phyloP scores from a whole-genome alignment of 2,797 vertebrate species.

The Onychomys arenicola region DNA sequence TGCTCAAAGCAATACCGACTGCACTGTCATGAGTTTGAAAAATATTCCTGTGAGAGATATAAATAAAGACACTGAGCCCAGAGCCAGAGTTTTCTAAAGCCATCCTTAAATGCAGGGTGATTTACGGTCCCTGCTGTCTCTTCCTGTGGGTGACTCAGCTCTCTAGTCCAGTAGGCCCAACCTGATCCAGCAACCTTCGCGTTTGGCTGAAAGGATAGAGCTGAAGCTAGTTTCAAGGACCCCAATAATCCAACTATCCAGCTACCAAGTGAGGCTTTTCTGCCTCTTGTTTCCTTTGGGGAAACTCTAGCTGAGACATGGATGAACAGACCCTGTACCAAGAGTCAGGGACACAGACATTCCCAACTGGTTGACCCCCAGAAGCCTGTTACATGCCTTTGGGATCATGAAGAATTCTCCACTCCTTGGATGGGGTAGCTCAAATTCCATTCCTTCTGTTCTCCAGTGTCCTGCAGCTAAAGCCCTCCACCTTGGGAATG shows the following conservation, averaged over 20 bases:
- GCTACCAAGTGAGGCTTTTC: neutral
- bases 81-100: slow-evolving; percentile 87
- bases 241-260: neutral
- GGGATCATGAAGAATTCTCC: neutral
- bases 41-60: slow-evolving; percentile 88
- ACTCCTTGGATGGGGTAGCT: neutral
- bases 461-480: neutral
- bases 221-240: slow-evolving; percentile 12
- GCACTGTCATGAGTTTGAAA: slow-evolving; percentile 87
- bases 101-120: slow-evolving; percentile 87
- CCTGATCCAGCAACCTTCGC: slow-evolving; percentile 77
- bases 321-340: neutral
- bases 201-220: slow-evolving; percentile 51
- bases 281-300: neutral
- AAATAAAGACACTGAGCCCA: slow-evolving; percentile 86
- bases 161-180: slow-evolving; percentile 73
- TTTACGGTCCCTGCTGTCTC: slow-evolving; percentile 84
- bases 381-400: neutral
- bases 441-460: neutral
- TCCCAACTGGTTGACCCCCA: neutral
- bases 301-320: neutral
- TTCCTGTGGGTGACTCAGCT: slow-evolving; percentile 82
- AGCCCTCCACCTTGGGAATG: neutral
- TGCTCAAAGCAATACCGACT: slow-evolving; percentile 85
- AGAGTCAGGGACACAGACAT: neutral